Conservation (phyloP, 2,888 invertebrate species). For the Girardia tigrina region DNA sequence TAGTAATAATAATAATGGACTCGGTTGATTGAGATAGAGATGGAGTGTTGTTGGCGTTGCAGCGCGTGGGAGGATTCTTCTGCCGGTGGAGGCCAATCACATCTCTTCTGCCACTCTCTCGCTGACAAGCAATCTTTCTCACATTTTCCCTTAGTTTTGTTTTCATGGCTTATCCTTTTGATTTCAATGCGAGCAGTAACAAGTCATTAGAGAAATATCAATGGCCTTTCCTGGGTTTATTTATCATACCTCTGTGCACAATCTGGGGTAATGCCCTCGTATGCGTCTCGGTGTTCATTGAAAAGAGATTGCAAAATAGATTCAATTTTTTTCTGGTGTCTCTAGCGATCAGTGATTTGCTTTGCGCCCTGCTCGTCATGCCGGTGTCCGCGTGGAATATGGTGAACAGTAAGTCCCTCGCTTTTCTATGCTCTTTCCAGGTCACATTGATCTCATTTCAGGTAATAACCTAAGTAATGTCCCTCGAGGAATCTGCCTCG, state of each 20-base stretch:
- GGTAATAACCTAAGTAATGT: slow-evolving; percentile 30
- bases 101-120: no score
- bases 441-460: no score
- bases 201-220: slow-evolving; percentile 28
- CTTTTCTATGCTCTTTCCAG: neutral
- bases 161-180: neutral
- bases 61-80: no score
- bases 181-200: neutral
- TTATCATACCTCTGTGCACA: slow-evolving; percentile 39
- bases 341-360: slow-evolving; percentile 38
- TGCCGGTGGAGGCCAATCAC: no score
- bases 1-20: no score
- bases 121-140: no score
- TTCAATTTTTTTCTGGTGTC: slow-evolving; percentile 41
- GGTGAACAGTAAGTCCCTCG: slow-evolving; percentile 32
- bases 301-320: slow-evolving; percentile 40
- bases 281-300: slow-evolving; percentile 40
- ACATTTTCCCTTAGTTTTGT: no score
- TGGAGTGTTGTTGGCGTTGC: no score
- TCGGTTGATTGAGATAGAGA: no score
- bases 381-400: slow-evolving; percentile 37
- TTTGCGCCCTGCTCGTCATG: slow-evolving; percentile 36
- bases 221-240: slow-evolving; percentile 39
- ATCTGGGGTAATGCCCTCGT: slow-evolving; percentile 40
- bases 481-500: slow-evolving; percentile 38